These are phyloP conservation scores for Pterocles gutturalis DNA, from an alignment of 2,113 vertebrate species.

Conservation along the genomic window DNA sequence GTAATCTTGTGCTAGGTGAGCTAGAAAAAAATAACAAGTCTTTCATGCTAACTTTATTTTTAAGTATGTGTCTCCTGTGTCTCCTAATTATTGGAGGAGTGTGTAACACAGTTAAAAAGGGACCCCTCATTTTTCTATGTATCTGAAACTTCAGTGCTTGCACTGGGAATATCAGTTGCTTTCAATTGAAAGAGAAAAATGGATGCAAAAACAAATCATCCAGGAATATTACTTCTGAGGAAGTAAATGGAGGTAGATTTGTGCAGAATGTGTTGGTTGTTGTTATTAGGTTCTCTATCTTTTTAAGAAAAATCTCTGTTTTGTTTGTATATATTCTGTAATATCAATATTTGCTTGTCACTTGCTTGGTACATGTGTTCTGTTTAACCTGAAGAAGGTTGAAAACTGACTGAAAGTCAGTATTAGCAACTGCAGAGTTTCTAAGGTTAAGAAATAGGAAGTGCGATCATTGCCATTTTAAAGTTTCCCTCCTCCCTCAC, in stretches of 20 bases:
- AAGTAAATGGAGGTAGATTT: background rate
- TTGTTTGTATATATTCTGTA: background rate
- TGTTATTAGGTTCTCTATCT: background rate
- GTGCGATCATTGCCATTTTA: background rate
- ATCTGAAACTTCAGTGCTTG: background rate
- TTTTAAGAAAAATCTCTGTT: background rate
- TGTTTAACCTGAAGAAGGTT: background rate
- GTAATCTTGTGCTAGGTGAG: background rate
- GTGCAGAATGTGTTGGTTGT: background rate
- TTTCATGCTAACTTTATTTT: background rate
- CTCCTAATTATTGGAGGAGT: background rate
- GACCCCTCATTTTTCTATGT: background rate
- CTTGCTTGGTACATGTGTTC: background rate
- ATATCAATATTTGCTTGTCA: background rate
- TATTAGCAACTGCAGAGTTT: background rate
- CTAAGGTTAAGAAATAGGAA: background rate
- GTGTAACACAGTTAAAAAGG: background rate
- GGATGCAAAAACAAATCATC: background rate
- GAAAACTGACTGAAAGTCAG: background rate
- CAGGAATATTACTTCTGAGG: background rate
- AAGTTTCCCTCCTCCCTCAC: accelerated
- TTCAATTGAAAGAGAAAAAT: background rate
- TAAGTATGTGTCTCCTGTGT: accelerated
- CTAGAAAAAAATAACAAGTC: background rate
- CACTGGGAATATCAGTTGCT: background rate